Conservation (phyloP, 2,888 invertebrate genomes). For the Thelaira solivaga region DNA sequence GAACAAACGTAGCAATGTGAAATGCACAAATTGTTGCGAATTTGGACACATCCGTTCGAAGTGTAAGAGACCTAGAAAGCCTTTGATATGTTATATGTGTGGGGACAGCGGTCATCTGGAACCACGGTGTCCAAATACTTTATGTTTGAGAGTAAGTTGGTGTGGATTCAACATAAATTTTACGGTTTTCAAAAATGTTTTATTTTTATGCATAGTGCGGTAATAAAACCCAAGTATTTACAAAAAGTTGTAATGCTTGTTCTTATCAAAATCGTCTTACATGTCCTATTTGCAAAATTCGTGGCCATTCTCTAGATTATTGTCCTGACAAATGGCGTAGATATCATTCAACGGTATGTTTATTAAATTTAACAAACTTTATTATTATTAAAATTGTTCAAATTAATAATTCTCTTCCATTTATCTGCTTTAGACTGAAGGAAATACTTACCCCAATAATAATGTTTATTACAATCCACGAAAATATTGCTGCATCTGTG, state of each 20-base stretch:
- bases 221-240: slow-evolving; percentile 79
- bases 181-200: background rate
- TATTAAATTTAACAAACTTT: background rate
- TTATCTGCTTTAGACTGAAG: slow-evolving; percentile 76
- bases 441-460: slow-evolving; percentile 73
- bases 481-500: slow-evolving; percentile 80
- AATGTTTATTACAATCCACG: slow-evolving; percentile 70
- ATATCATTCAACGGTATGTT: slow-evolving; percentile 84
- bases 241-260: slow-evolving; percentile 81
- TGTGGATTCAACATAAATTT: background rate
- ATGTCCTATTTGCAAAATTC: slow-evolving; percentile 81
- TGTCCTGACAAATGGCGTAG: slow-evolving; percentile 88
- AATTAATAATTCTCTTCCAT: background rate
- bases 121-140: slow-evolving; percentile 82
- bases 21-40: slow-evolving; percentile 83
- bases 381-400: too few relatives aligned
- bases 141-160: slow-evolving; percentile 83
- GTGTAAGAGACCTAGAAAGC: slow-evolving; percentile 80
- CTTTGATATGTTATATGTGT: slow-evolving; percentile 82
- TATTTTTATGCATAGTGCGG: slow-evolving; percentile 81
- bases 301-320: slow-evolving; percentile 80
- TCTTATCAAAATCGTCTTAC: slow-evolving; percentile 72
- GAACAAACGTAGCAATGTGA: slow-evolving; percentile 70
- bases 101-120: slow-evolving; percentile 82
- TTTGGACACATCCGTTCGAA: slow-evolving; percentile 81